Base-by-base conservation (phyloP, 2,888 invertebrate genomes). In the Neelides folsomi region DNA sequence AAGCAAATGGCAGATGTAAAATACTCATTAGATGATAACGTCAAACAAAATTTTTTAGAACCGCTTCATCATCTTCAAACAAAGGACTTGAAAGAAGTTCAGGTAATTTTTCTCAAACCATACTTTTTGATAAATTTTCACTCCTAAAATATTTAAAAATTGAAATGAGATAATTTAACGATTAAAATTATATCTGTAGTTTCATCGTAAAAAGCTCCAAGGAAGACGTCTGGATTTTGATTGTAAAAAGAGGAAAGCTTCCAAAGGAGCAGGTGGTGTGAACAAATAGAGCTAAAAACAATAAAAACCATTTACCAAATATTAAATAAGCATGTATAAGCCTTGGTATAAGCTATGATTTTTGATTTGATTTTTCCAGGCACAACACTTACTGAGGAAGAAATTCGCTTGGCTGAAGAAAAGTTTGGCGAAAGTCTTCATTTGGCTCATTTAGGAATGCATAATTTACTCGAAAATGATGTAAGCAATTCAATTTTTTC, bases 1-100 rank as follows among this genome's bases (percentile, higher is more conserved):
- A 92, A 88, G 71, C 93, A 95, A 76, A 88, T 98, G 87, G 97
- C 97, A 19, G 98, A 98, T 71, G 86, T 95, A 56, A 98, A 98
- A 74, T 98, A 98, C 75, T 87, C 93, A 53, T 77, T 98, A 69
- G 98, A 99, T 74, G 98, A 98, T 75, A 94, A 88, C 75, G 94
- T 98, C 69, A 97, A 97, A 75, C 97, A 98, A 74, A 97, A 95
- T 79, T 94, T 98, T 76, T 77, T 99, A 66, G 97, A 98, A 72
- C 98, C 98, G 16, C 76, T 98, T 66, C 92, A 92, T 72, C 93
- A 94, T 72, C 77, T 98, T 71, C 95, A 95, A 75, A 90, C 86
- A 67, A 98, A 97, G 79, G 98, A 98, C 73, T 79, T 98, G 52
- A 98, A 97, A 75, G 98, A 98, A 82, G 97, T 98, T 65, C 90